Evolutionary conservation across 2,113 vertebrate species (phyloP).

Genomic region (Tricholaema leucomelas): DNA sequence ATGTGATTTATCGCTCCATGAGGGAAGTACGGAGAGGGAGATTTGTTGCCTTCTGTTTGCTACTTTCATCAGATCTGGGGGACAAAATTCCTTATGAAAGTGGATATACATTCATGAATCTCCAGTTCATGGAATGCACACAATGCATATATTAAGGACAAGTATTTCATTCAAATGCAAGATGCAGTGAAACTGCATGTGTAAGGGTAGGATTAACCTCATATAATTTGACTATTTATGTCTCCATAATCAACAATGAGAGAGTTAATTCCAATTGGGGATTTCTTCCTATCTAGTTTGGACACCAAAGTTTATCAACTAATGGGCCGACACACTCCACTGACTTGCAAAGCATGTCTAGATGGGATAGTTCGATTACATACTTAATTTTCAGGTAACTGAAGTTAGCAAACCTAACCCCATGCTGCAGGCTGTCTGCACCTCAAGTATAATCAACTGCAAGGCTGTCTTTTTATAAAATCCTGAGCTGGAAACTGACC

Average conservation of each 20-base stretch:
- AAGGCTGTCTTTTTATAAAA: background rate
- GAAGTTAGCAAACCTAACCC: background rate
- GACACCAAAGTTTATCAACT: background rate
- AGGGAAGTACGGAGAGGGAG: background rate
- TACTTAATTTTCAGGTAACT: background rate
- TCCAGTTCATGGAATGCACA: background rate
- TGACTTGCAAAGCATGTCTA: background rate
- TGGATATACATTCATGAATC: background rate
- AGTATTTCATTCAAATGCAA: background rate
- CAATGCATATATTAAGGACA: background rate
- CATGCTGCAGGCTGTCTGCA: background rate
- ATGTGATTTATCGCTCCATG: conserved; percentile 5
- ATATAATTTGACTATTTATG: background rate
- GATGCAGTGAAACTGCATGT: background rate
- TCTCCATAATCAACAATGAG: background rate
- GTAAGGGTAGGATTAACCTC: background rate
- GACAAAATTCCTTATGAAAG: background rate
- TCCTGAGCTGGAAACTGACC: background rate
- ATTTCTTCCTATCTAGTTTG: background rate
- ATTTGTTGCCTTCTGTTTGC: conserved; percentile 2
- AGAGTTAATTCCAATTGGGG: background rate
- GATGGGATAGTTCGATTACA: background rate
- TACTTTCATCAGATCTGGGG: background rate
- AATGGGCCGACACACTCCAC: background rate
- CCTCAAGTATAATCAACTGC: background rate